phyloP scores from a whole-genome alignment of 2,113 vertebrate genomes.

The Notiomystis cincta region DNA sequence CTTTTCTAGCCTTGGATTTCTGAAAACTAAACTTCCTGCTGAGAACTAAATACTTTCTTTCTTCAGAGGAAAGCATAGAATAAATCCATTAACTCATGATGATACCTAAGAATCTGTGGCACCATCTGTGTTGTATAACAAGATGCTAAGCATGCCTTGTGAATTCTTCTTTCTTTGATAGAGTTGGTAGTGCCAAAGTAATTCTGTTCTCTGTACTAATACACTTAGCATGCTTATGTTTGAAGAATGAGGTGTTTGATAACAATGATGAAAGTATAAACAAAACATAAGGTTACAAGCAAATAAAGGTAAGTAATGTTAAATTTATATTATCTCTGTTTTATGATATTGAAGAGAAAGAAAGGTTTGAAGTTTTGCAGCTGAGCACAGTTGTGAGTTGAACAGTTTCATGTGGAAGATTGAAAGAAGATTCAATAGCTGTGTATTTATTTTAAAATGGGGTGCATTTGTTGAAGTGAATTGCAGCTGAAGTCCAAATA shows the following conservation, averaged over 20 bases:
- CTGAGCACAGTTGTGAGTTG: background rate
- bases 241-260: slow-evolving; percentile 69
- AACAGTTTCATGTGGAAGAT: background rate
- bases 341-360: background rate
- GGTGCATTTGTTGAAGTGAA: background rate
- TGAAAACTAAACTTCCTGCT: slow-evolving; percentile 83
- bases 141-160: slow-evolving; percentile 77
- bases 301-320: slow-evolving; percentile 69
- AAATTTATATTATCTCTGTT: background rate
- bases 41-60: slow-evolving; percentile 78
- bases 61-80: slow-evolving; percentile 59
- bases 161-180: slow-evolving; percentile 70
- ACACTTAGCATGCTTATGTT: slow-evolving; percentile 79
- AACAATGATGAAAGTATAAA: slow-evolving; percentile 44
- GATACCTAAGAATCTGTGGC: slow-evolving; percentile 60
- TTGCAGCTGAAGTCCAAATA: background rate
- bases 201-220: slow-evolving; percentile 79
- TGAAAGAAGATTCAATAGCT: background rate
- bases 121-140: slow-evolving; percentile 47
- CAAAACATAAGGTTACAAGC: slow-evolving; percentile 35
- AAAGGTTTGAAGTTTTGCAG: background rate
- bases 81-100: slow-evolving; percentile 69
- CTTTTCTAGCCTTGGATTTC: slow-evolving; percentile 78
- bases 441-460: background rate
- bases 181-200: slow-evolving; percentile 68